Percentiles rank a stretch among this genome's conserved stretches.
Evolutionary conservation across 2,888 invertebrate species (phyloP).

Genomic region (Drosophila stalkeri): DNA sequence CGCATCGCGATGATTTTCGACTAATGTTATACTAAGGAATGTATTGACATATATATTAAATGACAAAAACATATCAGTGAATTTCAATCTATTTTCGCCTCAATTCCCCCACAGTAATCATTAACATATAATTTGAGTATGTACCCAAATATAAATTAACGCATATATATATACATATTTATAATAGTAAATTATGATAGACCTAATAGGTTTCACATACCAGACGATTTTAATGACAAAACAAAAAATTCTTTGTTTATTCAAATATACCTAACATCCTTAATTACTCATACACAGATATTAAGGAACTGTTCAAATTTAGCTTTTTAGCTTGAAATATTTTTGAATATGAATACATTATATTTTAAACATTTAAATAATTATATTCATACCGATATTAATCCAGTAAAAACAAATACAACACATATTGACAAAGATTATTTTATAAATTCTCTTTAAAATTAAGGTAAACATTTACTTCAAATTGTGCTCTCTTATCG

Average conservation of each 20-base stretch:
- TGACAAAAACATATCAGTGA: neutral
- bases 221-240: too few species aligned
- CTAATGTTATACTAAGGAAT: neutral
- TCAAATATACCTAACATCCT: too few species aligned
- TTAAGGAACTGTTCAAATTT: too few species aligned
- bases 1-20: conserved; percentile 10
- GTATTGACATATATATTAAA: neutral
- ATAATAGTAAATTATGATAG: too few species aligned
- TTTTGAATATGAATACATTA: too few species aligned
- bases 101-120: neutral
- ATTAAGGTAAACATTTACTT: conserved; percentile 28
- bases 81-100: neutral
- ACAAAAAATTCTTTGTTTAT: too few species aligned
- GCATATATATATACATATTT: too few species aligned
- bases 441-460: conserved; percentile 32
- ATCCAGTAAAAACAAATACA: neutral
- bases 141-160: neutral
- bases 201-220: too few species aligned
- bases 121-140: neutral
- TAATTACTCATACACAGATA: too few species aligned
- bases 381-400: neutral
- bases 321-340: too few species aligned
- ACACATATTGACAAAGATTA: neutral
- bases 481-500: conserved; percentile 25
- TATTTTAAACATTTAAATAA: too few species aligned